Base-by-base conservation (phyloP, 2,888 invertebrate genomes). In the Ischnus inquisitorius region DNA sequence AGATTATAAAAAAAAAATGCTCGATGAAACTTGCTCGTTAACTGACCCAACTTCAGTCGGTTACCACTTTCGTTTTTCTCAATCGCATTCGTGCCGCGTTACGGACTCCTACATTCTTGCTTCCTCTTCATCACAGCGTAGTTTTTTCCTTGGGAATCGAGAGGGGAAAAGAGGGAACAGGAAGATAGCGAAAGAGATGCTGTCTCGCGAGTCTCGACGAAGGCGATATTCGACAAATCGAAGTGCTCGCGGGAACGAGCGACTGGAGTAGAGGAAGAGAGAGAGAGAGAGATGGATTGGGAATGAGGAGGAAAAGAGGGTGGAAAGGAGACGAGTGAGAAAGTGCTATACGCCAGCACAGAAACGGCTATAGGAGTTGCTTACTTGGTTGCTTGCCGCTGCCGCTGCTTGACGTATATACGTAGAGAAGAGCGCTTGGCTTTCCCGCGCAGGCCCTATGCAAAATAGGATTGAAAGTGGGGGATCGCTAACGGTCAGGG, bases 391-490 rank as follows among this genome's bases (percentile, higher is more conserved):
- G 41, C 10, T 22, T n/a, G 62, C 16, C 3, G 74, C 8, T 48
- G 64, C 14, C 60, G 60, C 57, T 72, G 57, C 67, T 62, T 78
- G 78, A 83, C 67, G 82, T 79, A 46, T 79, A 46, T 46, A 82
- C 74, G 75, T 57, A 57, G 65, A 34, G 34, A 8, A 34, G 68
- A 71, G 68, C 80, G 81, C 39, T 67, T 8, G 83, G 72, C 82
- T 84, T 83, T 83, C 75, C 79, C 92, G 92, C 92, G 92, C 92
- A 92, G 92, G 92, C 91, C 92, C 92, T 92, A 92, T 92, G 92
- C 92, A 92, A 92, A 92, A 91, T 90, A 92, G 92, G 89, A 88
- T 88, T 85, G 88, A 22, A 87, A 89, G 81, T 77, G 85, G 76
- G 80, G 77, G 74, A 67, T 39, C 41, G 79, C 67, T 54, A 71